A percentile compares a stretch with the other conserved stretches of the same genome.
These are phyloP conservation scores for Drosophila nr. perissopoda DNA, from an alignment of 2,888 invertebrate species.

Conservation along the genomic window DNA sequence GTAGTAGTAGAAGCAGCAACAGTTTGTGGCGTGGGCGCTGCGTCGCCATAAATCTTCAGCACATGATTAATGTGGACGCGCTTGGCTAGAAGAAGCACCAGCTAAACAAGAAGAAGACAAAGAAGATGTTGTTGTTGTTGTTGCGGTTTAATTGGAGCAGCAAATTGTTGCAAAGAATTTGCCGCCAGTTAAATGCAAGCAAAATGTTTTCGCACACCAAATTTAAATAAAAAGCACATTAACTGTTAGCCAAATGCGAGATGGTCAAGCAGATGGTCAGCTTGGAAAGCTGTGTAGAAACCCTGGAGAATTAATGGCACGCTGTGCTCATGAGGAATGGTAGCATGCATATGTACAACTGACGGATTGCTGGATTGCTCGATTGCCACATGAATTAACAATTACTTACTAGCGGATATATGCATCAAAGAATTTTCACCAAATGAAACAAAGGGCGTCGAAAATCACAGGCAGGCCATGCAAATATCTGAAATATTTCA, in stretches of 20 bases:
- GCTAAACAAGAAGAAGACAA: constrained; percentile 1
- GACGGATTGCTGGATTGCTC: neutral
- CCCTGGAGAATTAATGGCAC: constrained; percentile 60
- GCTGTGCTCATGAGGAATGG: constrained; percentile 21
- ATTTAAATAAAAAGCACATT: constrained; percentile 61
- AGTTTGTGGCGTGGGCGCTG: constrained; percentile 61
- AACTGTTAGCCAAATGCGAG: constrained; percentile 16
- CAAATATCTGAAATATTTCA: neutral
- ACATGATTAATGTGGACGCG: constrained; percentile 70
- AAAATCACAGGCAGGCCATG: neutral
- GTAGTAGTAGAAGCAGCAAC: neutral
- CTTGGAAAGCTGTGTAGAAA: constrained; percentile 55
- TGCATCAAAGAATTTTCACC: constrained; percentile 12
- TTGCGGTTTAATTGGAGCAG: constrained; percentile 71
- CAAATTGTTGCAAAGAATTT: constrained; percentile 77
- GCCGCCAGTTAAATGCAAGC: constrained; percentile 64
- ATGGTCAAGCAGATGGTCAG: constrained; percentile 72
- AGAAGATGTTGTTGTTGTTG: neutral
- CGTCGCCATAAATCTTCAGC: constrained; percentile 71
- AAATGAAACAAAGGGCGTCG: neutral
- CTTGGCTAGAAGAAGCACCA: constrained; percentile 45
- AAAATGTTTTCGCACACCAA: constrained; percentile 28
- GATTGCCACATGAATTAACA: constrained; percentile 51
- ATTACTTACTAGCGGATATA: constrained; percentile 27
- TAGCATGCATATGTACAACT: neutral